Conservation (phyloP, 2,113 vertebrate genomes). For the Toxostoma redivivum region DNA sequence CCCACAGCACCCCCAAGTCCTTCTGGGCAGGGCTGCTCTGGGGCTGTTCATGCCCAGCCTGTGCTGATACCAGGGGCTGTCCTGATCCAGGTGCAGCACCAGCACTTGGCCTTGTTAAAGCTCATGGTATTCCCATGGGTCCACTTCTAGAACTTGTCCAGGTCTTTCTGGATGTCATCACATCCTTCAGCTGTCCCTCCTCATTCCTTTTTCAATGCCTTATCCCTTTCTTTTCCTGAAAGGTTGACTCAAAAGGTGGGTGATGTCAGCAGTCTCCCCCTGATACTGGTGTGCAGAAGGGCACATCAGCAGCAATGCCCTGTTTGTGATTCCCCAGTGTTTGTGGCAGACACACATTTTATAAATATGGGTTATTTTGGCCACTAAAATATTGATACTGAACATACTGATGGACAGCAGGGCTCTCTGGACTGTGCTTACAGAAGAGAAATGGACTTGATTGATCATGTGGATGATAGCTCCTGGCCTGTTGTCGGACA, state of each 20-base stretch:
- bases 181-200: not conserved
- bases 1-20: not conserved
- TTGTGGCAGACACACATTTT: not conserved
- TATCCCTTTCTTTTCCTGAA: not conserved
- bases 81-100: fast-evolving
- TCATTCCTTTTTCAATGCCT: not conserved
- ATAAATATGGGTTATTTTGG: not conserved
- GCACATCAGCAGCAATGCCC: not conserved
- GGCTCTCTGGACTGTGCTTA: not conserved
- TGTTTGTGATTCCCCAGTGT: not conserved
- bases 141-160: not conserved
- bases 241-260: not conserved
- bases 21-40: not conserved
- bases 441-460: not conserved
- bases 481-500: not conserved
- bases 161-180: not conserved
- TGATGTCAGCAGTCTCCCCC: not conserved
- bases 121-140: not conserved
- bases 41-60: not conserved
- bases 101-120: fast-evolving
- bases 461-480: not conserved
- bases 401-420: not conserved
- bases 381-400: not conserved
- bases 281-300: fast-evolving
- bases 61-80: fast-evolving